These are phyloP conservation scores for Porites divaricata DNA, from an alignment of 92 coral and sea anemone species.

Conservation along the genomic window DNA sequence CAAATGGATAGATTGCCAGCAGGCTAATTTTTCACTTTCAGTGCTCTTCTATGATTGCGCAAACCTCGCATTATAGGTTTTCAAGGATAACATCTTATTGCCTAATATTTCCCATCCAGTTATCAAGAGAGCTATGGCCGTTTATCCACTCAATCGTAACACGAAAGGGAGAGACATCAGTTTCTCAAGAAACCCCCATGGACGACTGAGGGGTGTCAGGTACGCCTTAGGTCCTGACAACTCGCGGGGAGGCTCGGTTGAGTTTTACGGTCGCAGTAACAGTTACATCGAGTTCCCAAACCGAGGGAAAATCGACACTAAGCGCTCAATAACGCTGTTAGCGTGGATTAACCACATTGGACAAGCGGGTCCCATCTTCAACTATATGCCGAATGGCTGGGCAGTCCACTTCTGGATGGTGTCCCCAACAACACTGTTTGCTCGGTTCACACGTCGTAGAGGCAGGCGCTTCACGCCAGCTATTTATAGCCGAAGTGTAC, in stretches of 20 bases:
- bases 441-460: conserved; percentile 63
- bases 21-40: too few relatives aligned
- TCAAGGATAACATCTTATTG: too few relatives aligned
- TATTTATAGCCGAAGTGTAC: conserved; percentile 22
- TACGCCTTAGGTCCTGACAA: conserved; percentile 71
- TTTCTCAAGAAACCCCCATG: conserved; percentile 57
- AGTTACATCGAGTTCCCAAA: conserved; percentile 78
- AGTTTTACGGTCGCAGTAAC: conserved; percentile 63
- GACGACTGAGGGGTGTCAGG: conserved; percentile 32
- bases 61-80: background rate
- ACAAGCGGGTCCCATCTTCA: conserved; percentile 77
- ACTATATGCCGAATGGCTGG: conserved; percentile 72
- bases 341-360: conserved; percentile 81
- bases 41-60: too few relatives aligned
- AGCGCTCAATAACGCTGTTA: conserved; percentile 74
- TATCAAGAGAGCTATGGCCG: conserved; percentile 61
- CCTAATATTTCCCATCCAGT: background rate
- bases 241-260: conserved; percentile 49
- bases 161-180: conserved; percentile 64
- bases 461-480: conserved; percentile 40
- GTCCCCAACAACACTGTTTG: conserved; percentile 46
- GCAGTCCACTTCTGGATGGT: conserved; percentile 81
- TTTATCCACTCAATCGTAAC: conserved; percentile 64
- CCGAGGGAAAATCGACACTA: conserved; percentile 69
- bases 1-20: too few relatives aligned